These are phyloP conservation scores for Lamellibrachia satsuma DNA, from an alignment of 2,888 invertebrate genomes.

Conservation along the genomic window DNA sequence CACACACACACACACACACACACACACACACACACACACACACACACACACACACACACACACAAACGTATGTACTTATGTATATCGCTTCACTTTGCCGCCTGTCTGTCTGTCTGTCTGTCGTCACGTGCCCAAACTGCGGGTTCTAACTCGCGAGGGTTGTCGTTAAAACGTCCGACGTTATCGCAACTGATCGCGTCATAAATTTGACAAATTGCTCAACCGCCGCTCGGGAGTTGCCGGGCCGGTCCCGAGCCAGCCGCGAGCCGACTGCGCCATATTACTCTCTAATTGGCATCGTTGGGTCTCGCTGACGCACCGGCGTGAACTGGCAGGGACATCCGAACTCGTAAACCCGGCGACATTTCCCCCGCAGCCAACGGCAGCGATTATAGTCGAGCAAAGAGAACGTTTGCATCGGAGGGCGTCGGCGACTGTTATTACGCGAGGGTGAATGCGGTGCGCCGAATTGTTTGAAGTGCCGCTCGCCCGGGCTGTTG, in stretches of 20 bases:
- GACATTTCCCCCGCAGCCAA: constrained; percentile 14
- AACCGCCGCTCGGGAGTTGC: background rate
- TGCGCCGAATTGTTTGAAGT: constrained; percentile 3
- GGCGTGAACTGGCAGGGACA: background rate
- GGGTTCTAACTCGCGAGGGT: background rate
- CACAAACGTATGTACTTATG: background rate
- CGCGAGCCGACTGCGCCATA: background rate
- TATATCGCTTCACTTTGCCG: background rate
- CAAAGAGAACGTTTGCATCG: constrained; percentile 7
- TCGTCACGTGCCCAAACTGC: background rate
- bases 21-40: no score
- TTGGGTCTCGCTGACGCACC: background rate
- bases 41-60: no score
- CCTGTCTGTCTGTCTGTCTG: background rate
- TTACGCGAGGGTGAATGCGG: constrained; percentile 13
- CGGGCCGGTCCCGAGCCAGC: background rate
- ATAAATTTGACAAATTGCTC: constrained; percentile 17
- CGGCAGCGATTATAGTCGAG: background rate
- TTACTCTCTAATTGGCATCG: constrained; percentile 10
- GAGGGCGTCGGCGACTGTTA: constrained; percentile 9
- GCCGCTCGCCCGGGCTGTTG: background rate
- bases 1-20: no score
- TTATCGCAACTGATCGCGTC: constrained; percentile 17
- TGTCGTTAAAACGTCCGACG: constrained; percentile 10
- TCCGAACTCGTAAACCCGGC: background rate